These are phyloP conservation scores for Spatulosminthurus flaviceps DNA, from an alignment of 2,888 invertebrate genomes.

Conservation along the genomic window DNA sequence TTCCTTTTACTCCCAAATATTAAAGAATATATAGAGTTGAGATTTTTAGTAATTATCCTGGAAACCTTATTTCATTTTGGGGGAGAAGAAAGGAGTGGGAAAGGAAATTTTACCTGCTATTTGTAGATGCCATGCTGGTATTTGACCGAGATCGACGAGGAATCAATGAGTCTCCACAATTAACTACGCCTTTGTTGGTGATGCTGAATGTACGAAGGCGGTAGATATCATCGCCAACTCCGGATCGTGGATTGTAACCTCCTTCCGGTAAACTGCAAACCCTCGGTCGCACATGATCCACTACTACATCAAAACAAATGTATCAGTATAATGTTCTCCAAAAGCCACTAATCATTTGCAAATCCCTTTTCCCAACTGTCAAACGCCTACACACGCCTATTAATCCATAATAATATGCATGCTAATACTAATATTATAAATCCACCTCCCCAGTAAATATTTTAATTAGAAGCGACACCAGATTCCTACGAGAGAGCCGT, in stretches of 20 bases:
- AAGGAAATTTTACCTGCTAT: slow-evolving; percentile 74
- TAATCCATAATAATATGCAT: too few species aligned
- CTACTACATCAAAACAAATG: slow-evolving; percentile 71
- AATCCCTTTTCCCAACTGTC: too few species aligned
- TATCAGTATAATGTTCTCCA: background rate
- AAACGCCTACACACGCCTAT: too few species aligned
- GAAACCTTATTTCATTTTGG: background rate
- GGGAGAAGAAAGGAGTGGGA: background rate
- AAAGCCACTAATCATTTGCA: slow-evolving; percentile 3
- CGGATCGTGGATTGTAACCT: slow-evolving; percentile 79
- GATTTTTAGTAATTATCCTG: background rate
- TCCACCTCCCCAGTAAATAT: too few species aligned
- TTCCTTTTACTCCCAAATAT: too few species aligned
- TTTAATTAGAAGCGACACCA: too few species aligned
- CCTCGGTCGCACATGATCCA: slow-evolving; percentile 82
- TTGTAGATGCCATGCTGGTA: slow-evolving; percentile 86
- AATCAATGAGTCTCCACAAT: slow-evolving; percentile 89
- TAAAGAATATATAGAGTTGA: too few species aligned
- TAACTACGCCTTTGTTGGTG: slow-evolving; percentile 87
- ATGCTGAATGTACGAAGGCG: slow-evolving; percentile 86
- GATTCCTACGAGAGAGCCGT: too few species aligned
- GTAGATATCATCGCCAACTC: slow-evolving; percentile 81
- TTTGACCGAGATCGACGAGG: slow-evolving; percentile 85
- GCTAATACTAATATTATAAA: too few species aligned
- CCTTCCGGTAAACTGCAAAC: slow-evolving; percentile 87